phyloP scores from a whole-genome alignment of 2,113 vertebrate species.

The Piliocolobus tephrosceles region DNA sequence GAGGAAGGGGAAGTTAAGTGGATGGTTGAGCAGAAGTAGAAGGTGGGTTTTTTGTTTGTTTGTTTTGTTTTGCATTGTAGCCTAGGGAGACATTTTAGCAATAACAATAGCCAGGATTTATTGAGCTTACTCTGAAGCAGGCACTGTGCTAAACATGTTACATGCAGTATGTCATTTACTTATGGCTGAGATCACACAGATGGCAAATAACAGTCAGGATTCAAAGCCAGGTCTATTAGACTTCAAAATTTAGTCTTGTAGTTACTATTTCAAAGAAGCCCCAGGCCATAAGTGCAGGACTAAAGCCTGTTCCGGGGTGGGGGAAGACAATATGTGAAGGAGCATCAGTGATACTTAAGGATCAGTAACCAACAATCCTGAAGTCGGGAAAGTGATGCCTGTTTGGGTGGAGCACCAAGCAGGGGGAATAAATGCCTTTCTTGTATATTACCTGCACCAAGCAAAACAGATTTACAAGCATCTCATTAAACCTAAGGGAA shows the following conservation, averaged over 20 bases:
- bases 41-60: not conserved
- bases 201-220: not conserved
- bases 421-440: not conserved
- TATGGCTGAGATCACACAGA: not conserved
- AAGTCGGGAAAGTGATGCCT: not conserved
- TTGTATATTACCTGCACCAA: not conserved
- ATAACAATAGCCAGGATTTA: constrained; percentile 2
- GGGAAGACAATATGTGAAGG: not conserved
- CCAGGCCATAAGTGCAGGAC: not conserved
- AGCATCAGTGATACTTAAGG: not conserved
- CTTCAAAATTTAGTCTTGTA: constrained; percentile 31
- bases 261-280: not conserved
- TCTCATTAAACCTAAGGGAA: not conserved
- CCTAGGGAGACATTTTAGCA: constrained; percentile 22
- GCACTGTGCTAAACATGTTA: not conserved
- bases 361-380: not conserved
- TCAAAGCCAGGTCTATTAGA: not conserved
- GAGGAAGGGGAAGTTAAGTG: constrained; percentile 27
- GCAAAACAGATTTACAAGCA: not conserved
- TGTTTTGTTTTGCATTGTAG: not conserved
- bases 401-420: not conserved
- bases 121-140: not conserved
- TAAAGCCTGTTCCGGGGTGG: not conserved
- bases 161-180: not conserved
- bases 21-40: constrained; percentile 18